Base-by-base conservation (phyloP, 2,888 invertebrate genomes). In the Cerastis rubricosa region DNA sequence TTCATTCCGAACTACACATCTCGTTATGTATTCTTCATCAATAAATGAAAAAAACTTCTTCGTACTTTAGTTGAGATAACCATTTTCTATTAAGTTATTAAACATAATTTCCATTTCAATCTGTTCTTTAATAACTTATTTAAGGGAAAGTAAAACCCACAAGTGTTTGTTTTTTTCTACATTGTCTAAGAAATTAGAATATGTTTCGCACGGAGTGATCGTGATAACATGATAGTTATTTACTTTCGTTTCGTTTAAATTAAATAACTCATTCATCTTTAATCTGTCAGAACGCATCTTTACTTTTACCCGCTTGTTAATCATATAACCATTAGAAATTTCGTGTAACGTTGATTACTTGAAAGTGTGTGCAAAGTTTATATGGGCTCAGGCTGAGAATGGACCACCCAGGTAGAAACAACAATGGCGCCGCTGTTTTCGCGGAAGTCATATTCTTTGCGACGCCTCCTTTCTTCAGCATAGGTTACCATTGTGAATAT, bases 211-310 rank as follows among this genome's bases (percentile, higher is more conserved):
- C 93, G 92, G 79, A 57, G 47, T 85, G 80, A 89, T 87, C 72
- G 74, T 77, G 74, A 88, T 83, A 87, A 79, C 67, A 43, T 77
- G 43, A 64, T 64, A 63, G 12, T 63, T 63, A 79, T 90, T 88
- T 88, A 90, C 92, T 89, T 91, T 92, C 93, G 88, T 91, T 88
- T 83, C 84, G 87, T 85, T 88, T 88, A 87, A 91, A 90, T 91
- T 90, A 90, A 92, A 90, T 90, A 90, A 91, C 90, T 89, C 90
- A 92, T 93, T 91, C 85, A 90, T 91, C 91, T 91, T 88, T 85
- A 83, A 87, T 88, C 85, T 88, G 88, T 86, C 84, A 76, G 80
- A 74, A 74, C 83, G 17, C 79, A 84, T 86, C 78, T 84, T 76
- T 68, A 85, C 87, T 87, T 87, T 87, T 87, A 87, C 85, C 71